Evolutionary conservation across 2,888 invertebrate species (phyloP).

Genomic region (Alcis repandata): DNA sequence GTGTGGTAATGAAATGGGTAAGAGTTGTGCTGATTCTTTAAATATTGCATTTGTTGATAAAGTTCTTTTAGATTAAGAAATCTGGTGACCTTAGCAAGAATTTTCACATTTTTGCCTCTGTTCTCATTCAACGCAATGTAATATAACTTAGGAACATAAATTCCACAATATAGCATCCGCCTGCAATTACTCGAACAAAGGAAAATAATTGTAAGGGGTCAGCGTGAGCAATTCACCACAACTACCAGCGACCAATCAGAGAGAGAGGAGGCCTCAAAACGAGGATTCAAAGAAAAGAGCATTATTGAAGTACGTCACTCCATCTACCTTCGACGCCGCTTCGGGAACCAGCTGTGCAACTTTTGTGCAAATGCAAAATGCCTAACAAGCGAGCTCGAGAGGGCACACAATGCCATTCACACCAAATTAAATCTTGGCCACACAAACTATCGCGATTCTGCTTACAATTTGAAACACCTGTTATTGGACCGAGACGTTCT

Average conservation of each 20-base stretch:
- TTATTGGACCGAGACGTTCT: constrained; percentile 41
- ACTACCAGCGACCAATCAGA: constrained; percentile 33
- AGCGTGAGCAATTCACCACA: constrained; percentile 36
- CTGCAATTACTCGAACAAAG: constrained; percentile 39
- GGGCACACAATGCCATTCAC: constrained; percentile 60
- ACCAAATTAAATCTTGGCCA: constrained; percentile 48
- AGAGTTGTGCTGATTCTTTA: not conserved
- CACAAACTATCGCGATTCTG: constrained; percentile 47
- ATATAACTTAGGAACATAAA: not conserved
- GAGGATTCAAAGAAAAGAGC: constrained; percentile 31
- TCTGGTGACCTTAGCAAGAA: not conserved
- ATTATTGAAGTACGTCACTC: constrained; percentile 41
- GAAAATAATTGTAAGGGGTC: constrained; percentile 39
- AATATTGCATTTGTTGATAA: not conserved
- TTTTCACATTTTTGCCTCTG: not conserved
- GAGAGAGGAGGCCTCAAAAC: constrained; percentile 15
- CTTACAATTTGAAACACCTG: constrained; percentile 29
- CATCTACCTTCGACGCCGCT: constrained; percentile 52
- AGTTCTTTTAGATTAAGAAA: not conserved
- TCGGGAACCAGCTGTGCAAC: constrained; percentile 66
- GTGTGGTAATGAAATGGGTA: constrained; percentile 24
- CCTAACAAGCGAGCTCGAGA: constrained; percentile 52
- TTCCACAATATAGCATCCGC: constrained; percentile 3
- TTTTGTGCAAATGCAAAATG: constrained; percentile 69
- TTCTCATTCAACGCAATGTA: not conserved